These are phyloP conservation scores for Bambusicola thoracicus DNA, from an alignment of 2,113 vertebrate species.

Conservation along the genomic window DNA sequence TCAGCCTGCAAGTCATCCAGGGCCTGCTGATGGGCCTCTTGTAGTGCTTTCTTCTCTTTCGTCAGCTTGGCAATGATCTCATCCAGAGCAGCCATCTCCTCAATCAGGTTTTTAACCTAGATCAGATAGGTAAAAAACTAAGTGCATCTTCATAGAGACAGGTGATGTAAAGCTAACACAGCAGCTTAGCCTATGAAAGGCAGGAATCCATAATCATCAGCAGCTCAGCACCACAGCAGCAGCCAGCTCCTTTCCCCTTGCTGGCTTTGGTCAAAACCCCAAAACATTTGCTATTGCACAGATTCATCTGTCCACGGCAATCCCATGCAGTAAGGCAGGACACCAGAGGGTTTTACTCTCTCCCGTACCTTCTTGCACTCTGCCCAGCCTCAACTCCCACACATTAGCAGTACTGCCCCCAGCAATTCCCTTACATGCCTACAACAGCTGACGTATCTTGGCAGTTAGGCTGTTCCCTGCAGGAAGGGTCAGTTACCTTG, in stretches of 20 bases:
- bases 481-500: constrained; percentile 78
- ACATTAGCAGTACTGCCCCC: neutral
- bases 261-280: neutral
- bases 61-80: constrained; percentile 89
- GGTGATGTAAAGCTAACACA: neutral
- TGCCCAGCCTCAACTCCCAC: neutral
- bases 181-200: neutral
- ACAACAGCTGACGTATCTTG: neutral
- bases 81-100: constrained; percentile 91
- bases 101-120: constrained; percentile 93
- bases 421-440: accelerated
- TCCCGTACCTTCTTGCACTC: neutral
- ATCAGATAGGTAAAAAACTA: neutral
- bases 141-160: neutral
- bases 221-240: neutral
- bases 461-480: neutral
- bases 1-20: constrained; percentile 93
- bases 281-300: neutral
- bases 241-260: neutral
- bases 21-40: constrained; percentile 91
- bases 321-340: neutral
- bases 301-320: accelerated
- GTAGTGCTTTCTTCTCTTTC: constrained; percentile 92
- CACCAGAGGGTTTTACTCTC: neutral
- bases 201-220: neutral